phyloP scores from a whole-genome alignment of 1,140 invertebrate genomes.

The Neuroterus valhalla region DNA sequence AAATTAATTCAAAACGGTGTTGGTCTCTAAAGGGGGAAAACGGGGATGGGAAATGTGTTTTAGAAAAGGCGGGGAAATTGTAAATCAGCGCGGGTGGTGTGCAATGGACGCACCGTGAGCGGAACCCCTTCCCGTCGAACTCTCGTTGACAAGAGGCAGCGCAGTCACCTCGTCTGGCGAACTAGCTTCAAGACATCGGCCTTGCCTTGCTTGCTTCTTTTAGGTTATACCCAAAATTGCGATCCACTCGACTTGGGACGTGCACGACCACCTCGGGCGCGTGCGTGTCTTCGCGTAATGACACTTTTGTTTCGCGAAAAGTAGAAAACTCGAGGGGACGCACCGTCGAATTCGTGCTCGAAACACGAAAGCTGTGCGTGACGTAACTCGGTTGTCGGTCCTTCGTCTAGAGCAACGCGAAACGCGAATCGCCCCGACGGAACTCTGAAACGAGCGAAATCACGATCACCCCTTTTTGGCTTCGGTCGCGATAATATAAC shows the following conservation, averaged over 20 bases:
- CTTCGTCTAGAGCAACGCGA: conserved; percentile 34
- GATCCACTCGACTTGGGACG: not conserved
- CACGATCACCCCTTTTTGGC: conserved; percentile 38
- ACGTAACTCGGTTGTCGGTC: conserved; percentile 42
- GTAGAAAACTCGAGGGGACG: conserved; percentile 44
- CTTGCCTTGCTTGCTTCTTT: conserved; percentile 46
- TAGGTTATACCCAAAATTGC: conserved; percentile 60
- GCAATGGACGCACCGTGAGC: conserved; percentile 28
- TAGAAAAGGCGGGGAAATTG: conserved; percentile 10
- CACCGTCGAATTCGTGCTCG: conserved; percentile 43
- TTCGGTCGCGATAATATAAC: conserved; percentile 40
- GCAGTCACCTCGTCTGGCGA: conserved; percentile 14
- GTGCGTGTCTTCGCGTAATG: conserved; percentile 44
- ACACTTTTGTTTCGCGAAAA: conserved; percentile 39
- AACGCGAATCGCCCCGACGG: conserved; percentile 32
- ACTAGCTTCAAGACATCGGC: conserved; percentile 55
- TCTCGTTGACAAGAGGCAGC: conserved; percentile 33
- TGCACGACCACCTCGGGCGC: not conserved
- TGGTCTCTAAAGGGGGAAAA: conserved; percentile 29
- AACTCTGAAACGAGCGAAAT: conserved; percentile 40
- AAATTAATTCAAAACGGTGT: conserved; percentile 38
- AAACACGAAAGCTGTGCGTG: conserved; percentile 50
- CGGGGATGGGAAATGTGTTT: not conserved
- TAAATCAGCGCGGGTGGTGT: conserved; percentile 14
- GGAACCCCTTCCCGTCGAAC: conserved; percentile 1